Base-by-base conservation (phyloP, 1,140 invertebrate genomes). In the Drosophila cardini region DNA sequence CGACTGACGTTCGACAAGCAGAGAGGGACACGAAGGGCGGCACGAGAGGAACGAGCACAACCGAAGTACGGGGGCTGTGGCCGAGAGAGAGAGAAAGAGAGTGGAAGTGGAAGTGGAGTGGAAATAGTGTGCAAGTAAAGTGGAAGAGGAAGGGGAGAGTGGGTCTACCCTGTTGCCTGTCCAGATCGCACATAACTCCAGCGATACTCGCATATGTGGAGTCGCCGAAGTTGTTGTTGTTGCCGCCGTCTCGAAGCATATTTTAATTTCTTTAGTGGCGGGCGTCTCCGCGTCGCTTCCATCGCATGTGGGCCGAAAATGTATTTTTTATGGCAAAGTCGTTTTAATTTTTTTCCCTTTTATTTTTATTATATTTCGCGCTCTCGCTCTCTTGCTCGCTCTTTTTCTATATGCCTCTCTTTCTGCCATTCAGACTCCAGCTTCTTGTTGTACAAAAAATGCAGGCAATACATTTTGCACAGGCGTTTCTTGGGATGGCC, bases 311-410 rank as follows among this genome's bases (percentile, higher is more conserved):
- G 83, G 83, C 76, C 79, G 83, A 79, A 78, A 83, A 86, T 87
- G 83, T 87, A 87, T 87, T 87, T 77, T 87, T 85, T 86, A 86
- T 86, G 83, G 83, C 83, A 57, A 79, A 79, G 76, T 85, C 81
- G 80, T 78, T 79, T 53, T 61, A 8, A 42, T 34, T 52, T 56
- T 55, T 48, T 55, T 32, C 62, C 46, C 58, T 52, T 64, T 71
- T 65, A 67, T 73, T 67, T 50, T 73, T 52, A 8, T 45, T 32
- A 18, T 38, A n/a, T 40, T 40, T 40, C 5, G 38, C 13, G 10
- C 6, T 55, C 7, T 13, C 16, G 53, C 63, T 36, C 45, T 13
- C 43, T 6, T 2, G 7, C 16, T 57, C 52, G 10, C 30, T 46
- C 6, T 45, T 10, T 32, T 2, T 30, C 38, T 26, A 10, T 40